Percentiles rank a stretch among this genome's conserved stretches.
Evolutionary conservation across 1,140 invertebrate genomes (phyloP).

Genomic region (Drosophila repletoides): DNA sequence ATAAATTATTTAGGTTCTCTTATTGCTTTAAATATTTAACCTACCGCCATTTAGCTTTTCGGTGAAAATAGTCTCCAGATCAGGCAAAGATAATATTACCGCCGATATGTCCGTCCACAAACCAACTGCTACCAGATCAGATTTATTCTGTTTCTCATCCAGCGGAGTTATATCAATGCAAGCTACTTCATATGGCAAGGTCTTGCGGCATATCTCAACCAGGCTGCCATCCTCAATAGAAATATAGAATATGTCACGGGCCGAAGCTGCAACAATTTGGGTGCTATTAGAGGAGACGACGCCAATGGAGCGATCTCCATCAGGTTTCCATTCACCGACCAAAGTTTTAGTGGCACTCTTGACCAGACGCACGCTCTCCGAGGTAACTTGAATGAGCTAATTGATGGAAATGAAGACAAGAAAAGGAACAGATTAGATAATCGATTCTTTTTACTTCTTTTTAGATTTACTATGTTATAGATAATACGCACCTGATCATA

Average conservation of each 20-base stretch:
- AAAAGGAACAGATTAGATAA: not conserved
- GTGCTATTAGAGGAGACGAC: constrained; percentile 93
- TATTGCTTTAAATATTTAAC: not conserved
- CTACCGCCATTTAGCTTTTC: constrained; percentile 91
- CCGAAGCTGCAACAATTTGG: constrained; percentile 94
- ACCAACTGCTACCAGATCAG: constrained; percentile 94
- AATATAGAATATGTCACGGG: constrained; percentile 94
- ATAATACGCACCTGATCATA: constrained; percentile 93
- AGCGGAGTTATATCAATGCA: constrained; percentile 97
- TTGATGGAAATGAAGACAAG: not conserved
- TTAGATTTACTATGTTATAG: too few species aligned
- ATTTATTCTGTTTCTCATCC: constrained; percentile 84
- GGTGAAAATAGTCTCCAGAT: constrained; percentile 90
- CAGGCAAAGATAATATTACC: constrained; percentile 90
- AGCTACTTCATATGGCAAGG: constrained; percentile 90
- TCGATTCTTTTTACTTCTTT: too few species aligned
- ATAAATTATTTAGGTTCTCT: not conserved
- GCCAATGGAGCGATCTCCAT: constrained; percentile 90
- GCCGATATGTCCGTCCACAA: constrained; percentile 99
- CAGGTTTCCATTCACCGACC: constrained; percentile 90
- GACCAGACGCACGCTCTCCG: constrained; percentile 87
- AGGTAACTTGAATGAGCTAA: constrained; percentile 87
- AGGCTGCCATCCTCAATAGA: constrained; percentile 89
- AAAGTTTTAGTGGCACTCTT: constrained; percentile 87
- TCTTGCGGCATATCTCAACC: constrained; percentile 83